Conservation (phyloP, 1,140 invertebrate species). For the Zaprionus capensis region DNA sequence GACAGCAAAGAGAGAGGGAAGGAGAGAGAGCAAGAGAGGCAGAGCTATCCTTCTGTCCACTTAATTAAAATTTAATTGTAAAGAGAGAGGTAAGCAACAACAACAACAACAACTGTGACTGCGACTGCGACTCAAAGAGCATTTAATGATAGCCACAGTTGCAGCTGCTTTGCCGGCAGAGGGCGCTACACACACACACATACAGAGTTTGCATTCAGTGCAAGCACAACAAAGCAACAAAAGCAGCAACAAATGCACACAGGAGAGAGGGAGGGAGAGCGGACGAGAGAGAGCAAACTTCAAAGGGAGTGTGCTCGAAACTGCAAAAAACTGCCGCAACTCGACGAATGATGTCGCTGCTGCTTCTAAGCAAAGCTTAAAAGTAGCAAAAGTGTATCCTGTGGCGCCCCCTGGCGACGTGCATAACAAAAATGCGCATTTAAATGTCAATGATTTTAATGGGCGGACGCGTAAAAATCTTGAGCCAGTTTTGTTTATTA, state of each 20-base stretch:
- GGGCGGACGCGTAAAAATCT: conserved; percentile 80
- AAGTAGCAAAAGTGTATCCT: conserved; percentile 68
- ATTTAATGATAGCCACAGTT: conserved; percentile 67
- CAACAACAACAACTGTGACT: conserved; percentile 40
- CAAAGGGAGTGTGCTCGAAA: conserved; percentile 57
- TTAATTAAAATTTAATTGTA: conserved; percentile 81
- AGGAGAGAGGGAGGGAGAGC: not conserved
- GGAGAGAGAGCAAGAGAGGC: not conserved
- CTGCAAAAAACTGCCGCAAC: conserved; percentile 17
- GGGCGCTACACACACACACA: conserved; percentile 34
- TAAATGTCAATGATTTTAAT: conserved; percentile 83
- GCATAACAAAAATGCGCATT: conserved; percentile 54
- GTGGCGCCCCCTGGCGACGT: conserved; percentile 46
- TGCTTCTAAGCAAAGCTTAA: conserved; percentile 28
- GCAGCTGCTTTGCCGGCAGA: conserved; percentile 14
- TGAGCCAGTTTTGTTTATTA: conserved; percentile 82
- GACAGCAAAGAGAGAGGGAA: not conserved
- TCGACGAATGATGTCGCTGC: conserved; percentile 11
- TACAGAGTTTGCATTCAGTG: conserved; percentile 59
- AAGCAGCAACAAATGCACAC: conserved; percentile 38
- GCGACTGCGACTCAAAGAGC: conserved; percentile 43
- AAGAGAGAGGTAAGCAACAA: conserved; percentile 19
- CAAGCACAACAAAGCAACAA: conserved; percentile 44
- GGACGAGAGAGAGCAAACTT: conserved; percentile 28
- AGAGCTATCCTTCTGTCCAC: conserved; percentile 52